A percentile compares a stretch with the other conserved stretches of the same genome.
Conservation (phyloP, 1,140 invertebrate genomes). For the Paraescarpia echinospica region DNA sequence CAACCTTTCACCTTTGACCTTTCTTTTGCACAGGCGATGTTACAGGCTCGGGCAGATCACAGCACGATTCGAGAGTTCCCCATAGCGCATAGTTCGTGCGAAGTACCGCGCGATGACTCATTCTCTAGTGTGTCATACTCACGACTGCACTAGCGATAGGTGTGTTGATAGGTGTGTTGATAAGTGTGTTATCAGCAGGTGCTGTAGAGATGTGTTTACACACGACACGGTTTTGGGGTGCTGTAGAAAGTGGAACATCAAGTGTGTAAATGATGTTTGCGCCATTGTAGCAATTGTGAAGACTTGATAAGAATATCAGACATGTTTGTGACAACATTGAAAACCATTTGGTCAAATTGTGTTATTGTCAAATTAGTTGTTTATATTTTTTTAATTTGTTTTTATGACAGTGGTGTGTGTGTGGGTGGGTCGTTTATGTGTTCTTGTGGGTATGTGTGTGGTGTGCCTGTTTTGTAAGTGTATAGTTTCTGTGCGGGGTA, state of each 20-base stretch:
- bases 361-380: neutral
- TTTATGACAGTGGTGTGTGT: neutral
- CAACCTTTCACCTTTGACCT: neutral
- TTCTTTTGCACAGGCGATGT: neutral
- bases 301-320: neutral
- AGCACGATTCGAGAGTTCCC: neutral
- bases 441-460: neutral
- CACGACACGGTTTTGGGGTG: neutral
- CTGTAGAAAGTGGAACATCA: neutral
- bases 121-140: neutral
- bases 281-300: no score
- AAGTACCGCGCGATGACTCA: neutral
- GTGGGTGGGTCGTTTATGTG: neutral
- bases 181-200: neutral
- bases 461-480: neutral
- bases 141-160: neutral
- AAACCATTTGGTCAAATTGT: neutral
- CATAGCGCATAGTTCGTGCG: neutral
- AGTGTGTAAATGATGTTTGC: neutral
- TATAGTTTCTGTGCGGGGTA: neutral
- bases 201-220: neutral
- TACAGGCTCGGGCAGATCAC: neutral
- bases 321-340: neutral
- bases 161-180: neutral
- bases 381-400: neutral